These are phyloP conservation scores for Laterallus jamaicensis DNA, from an alignment of 2,113 vertebrate species.

Conservation along the genomic window DNA sequence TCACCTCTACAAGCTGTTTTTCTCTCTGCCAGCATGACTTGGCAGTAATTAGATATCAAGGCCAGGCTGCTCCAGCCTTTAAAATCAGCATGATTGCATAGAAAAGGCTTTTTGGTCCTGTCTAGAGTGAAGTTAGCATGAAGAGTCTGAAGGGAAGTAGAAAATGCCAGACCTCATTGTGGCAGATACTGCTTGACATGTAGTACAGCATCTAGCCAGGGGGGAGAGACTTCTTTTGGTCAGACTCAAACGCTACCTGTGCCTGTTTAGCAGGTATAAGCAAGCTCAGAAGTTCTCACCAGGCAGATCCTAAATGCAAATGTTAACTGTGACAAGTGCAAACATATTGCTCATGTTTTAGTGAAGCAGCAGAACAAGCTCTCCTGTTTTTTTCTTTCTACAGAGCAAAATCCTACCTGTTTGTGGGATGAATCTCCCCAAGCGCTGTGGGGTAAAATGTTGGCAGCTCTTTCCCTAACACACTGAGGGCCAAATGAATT, in stretches of 20 bases:
- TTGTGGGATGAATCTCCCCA: neutral
- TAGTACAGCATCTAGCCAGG: neutral
- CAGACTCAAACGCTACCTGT: neutral
- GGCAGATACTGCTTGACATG: neutral
- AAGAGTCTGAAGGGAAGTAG: neutral
- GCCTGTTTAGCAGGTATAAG: conserved; percentile 21
- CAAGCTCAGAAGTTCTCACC: conserved; percentile 21
- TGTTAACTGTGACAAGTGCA: conserved; percentile 37
- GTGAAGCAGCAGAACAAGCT: conserved; percentile 31
- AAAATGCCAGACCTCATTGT: neutral
- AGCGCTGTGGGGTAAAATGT: neutral
- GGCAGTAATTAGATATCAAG: neutral
- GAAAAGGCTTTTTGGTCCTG: neutral
- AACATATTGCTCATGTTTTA: conserved; percentile 41
- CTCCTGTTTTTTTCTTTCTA: neutral
- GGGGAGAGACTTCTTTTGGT: conserved; percentile 51
- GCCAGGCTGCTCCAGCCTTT: neutral
- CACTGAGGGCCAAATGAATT: neutral
- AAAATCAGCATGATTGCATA: neutral
- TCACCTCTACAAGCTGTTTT: neutral
- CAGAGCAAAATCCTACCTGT: neutral
- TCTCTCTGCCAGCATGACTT: neutral
- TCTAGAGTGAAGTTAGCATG: neutral
- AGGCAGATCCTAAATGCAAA: conserved; percentile 47
- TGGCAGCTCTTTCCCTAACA: neutral